Evolutionary conservation across 2,797 vertebrate genomes (phyloP).

Genomic region (Furcifer pardalis): DNA sequence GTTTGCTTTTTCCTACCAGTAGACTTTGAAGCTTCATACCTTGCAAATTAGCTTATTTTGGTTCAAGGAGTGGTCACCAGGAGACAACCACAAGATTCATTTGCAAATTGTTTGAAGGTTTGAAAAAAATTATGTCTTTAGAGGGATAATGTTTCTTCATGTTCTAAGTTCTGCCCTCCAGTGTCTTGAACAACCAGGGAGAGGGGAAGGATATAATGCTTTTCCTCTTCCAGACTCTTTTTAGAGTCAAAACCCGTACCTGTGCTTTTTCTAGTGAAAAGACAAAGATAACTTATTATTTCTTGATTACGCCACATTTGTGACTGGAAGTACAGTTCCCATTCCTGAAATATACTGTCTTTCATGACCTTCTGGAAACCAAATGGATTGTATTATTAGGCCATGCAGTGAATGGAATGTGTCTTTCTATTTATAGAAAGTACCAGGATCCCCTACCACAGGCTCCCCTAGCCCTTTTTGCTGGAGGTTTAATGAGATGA

Average conservation of each 20-base stretch:
- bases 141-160: too few relatives aligned
- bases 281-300: not conserved
- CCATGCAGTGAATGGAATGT: not conserved
- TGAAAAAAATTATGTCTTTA: too few relatives aligned
- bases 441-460: not conserved
- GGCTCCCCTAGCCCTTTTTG: not conserved
- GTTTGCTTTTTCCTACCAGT: too few relatives aligned
- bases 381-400: not conserved
- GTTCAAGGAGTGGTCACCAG: too few relatives aligned
- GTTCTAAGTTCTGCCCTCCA: not conserved
- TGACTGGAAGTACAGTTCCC: too few relatives aligned
- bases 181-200: not conserved
- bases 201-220: not conserved
- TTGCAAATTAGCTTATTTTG: too few relatives aligned
- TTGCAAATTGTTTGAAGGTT: too few relatives aligned
- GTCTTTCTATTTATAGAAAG: not conserved
- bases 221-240: not conserved
- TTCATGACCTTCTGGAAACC: not conserved
- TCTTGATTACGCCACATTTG: not conserved
- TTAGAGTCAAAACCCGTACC: not conserved
- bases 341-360: not conserved
- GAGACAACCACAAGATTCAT: too few relatives aligned
- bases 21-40: too few relatives aligned
- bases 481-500: not conserved
- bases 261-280: constrained; percentile 11